phyloP scores from a whole-genome alignment of 2,797 vertebrate species.

The Ciconia nigra region DNA sequence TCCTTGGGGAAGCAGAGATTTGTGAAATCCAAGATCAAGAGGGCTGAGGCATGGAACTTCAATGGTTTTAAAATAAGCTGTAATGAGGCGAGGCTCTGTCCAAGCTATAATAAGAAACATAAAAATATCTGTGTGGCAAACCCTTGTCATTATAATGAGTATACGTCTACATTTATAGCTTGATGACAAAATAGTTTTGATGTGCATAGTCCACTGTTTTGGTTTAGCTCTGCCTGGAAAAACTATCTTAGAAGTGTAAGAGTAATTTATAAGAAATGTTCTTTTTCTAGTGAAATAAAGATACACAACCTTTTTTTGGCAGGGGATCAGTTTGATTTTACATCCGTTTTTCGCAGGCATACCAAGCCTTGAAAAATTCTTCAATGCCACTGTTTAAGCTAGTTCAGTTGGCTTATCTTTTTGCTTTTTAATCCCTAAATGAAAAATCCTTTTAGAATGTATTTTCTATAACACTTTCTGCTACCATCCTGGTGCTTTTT shows the following conservation, averaged over 20 bases:
- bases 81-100: not conserved
- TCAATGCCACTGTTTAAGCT: not conserved
- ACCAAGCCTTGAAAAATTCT: not conserved
- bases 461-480: not conserved
- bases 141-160: not conserved
- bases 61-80: not conserved
- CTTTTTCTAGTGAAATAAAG: not conserved
- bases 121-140: not conserved
- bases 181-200: not conserved
- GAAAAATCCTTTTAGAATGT: not conserved
- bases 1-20: not conserved
- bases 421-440: not conserved
- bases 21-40: not conserved
- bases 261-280: not conserved
- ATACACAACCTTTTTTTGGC: not conserved
- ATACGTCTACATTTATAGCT: not conserved
- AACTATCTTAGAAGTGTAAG: not conserved
- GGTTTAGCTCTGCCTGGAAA: not conserved
- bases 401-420: not conserved
- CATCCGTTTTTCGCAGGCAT: not conserved
- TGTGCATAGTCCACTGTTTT: not conserved
- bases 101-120: not conserved
- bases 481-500: not conserved
- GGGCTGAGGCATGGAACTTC: not conserved
- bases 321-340: not conserved